Evolutionary conservation across 92 coral and sea anemone species (phyloP).

Genomic region (Porites cylindrica): DNA sequence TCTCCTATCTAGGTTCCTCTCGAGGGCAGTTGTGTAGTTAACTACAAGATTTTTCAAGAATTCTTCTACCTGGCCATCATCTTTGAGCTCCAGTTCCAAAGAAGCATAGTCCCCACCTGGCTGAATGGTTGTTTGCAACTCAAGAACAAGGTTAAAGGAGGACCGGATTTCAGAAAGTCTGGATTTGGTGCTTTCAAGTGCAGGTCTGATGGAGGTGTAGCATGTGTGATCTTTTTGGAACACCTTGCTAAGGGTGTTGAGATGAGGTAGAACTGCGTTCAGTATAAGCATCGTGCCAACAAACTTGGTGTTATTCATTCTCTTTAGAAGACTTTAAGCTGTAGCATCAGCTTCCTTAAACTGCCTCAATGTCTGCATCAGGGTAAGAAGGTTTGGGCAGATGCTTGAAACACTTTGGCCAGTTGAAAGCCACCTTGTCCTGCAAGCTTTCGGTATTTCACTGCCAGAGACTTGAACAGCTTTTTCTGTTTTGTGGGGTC

Average conservation of each 20-base stretch:
- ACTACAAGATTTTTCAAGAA: slow-evolving; percentile 10
- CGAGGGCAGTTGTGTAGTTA: slow-evolving; percentile 36
- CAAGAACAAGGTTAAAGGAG: not conserved
- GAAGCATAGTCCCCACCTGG: slow-evolving; percentile 34
- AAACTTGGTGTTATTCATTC: slow-evolving; percentile 35
- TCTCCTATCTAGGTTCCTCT: slow-evolving; percentile 47
- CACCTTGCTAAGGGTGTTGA: slow-evolving; percentile 33
- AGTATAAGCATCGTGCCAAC: slow-evolving; percentile 25
- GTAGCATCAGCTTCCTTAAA: slow-evolving; percentile 28
- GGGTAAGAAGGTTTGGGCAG: too few species aligned
- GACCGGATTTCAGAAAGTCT: slow-evolving; percentile 22
- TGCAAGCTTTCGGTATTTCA: slow-evolving; percentile 35
- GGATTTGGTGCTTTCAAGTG: slow-evolving; percentile 26
- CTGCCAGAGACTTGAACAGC: slow-evolving; percentile 20
- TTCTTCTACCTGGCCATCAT: slow-evolving; percentile 12
- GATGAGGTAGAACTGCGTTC: slow-evolving; percentile 20
- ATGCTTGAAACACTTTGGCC: too few species aligned
- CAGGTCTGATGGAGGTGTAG: slow-evolving; percentile 47
- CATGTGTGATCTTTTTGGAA: slow-evolving; percentile 48
- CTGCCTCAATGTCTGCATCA: slow-evolving; percentile 18
- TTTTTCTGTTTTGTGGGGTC: not conserved
- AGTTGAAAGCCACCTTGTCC: slow-evolving; percentile 35
- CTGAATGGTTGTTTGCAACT: slow-evolving; percentile 17
- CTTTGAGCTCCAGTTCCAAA: slow-evolving; percentile 23
- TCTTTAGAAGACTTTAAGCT: slow-evolving; percentile 34